Evolutionary conservation across 2,888 invertebrate species (phyloP).

Genomic region (Camponotus fellah): DNA sequence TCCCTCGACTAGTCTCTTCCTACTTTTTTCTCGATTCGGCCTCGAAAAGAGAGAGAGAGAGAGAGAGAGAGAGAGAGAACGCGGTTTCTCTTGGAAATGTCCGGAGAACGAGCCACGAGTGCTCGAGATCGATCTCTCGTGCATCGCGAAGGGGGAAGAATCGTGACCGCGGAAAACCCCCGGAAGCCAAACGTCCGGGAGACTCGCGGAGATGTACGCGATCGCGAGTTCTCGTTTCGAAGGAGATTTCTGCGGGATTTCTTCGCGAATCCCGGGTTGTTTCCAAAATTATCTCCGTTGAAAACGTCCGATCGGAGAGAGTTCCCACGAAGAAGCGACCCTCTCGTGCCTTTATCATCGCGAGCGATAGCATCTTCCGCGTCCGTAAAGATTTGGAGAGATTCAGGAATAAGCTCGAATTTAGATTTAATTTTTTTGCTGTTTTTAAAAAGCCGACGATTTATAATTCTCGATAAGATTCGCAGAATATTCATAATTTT

Average conservation of each 20-base stretch:
- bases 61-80: background rate
- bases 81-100: conserved; percentile 43
- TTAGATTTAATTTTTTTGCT: background rate
- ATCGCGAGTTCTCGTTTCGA: conserved; percentile 41
- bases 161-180: conserved; percentile 69
- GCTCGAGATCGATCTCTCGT: conserved; percentile 67
- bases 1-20: conserved; percentile 28
- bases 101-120: background rate
- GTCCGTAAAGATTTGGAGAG: background rate
- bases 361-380: background rate
- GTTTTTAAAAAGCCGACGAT: background rate
- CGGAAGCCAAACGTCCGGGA: conserved; percentile 61
- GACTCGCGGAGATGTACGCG: conserved; percentile 43
- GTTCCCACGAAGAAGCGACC: conserved; percentile 19
- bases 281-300: conserved; percentile 18
- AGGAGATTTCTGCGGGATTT: background rate
- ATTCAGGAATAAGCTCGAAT: background rate
- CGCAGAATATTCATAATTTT: background rate
- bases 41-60: background rate
- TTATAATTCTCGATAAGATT: background rate
- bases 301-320: background rate
- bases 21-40: background rate
- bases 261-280: background rate
- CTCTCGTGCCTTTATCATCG: background rate
- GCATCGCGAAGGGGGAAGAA: conserved; percentile 58